Evolutionary conservation across 2,797 vertebrate genomes (phyloP).

Genomic region (Carcharodon carcharias): DNA sequence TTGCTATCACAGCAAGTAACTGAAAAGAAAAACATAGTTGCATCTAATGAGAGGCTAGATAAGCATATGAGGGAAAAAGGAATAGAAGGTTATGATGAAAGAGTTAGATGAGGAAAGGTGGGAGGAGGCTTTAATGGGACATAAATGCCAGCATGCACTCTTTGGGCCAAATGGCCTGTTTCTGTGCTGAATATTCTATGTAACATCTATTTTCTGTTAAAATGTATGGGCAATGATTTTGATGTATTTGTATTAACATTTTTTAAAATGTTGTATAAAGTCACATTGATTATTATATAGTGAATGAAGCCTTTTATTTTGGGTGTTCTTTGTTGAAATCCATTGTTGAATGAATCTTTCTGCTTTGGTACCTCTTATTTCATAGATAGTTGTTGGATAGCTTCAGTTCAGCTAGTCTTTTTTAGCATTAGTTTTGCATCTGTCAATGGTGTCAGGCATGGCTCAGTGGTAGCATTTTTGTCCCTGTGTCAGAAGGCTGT

Average conservation of each 20-base stretch:
- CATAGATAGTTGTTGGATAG: background rate
- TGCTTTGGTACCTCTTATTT: background rate
- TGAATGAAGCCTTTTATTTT: background rate
- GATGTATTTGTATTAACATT: background rate
- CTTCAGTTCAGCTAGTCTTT: background rate
- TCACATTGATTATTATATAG: background rate
- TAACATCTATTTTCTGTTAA: background rate
- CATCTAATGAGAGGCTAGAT: background rate
- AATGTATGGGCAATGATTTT: no score
- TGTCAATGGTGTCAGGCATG: background rate
- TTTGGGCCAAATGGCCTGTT: background rate
- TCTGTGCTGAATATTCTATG: background rate
- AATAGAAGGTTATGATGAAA: background rate
- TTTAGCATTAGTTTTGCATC: background rate
- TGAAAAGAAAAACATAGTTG: background rate
- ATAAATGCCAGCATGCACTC: background rate
- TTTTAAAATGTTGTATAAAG: background rate
- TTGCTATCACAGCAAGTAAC: background rate
- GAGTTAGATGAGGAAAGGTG: background rate
- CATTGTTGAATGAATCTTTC: background rate
- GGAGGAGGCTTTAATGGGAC: background rate
- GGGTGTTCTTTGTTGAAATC: background rate
- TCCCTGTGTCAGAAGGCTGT: background rate
- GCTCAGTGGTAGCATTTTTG: background rate
- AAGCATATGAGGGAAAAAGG: background rate